Percentiles rank a stretch among this genome's conserved stretches.
Conservation (phyloP, 2,888 invertebrate genomes). For the Lydus trimaculatus region DNA sequence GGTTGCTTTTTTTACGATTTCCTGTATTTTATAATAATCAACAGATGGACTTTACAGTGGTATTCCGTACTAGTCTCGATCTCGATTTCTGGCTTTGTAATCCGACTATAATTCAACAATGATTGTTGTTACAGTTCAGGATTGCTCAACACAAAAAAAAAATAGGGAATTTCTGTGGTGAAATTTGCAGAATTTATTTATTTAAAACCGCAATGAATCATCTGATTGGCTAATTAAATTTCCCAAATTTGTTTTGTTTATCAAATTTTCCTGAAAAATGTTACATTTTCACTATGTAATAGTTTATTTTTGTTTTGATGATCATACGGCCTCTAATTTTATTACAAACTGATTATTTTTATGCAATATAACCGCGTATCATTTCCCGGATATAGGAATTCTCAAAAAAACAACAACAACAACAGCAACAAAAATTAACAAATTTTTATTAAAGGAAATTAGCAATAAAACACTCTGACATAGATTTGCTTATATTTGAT, state of each 20-base stretch:
- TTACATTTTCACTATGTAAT: constrained; percentile 22
- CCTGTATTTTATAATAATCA: constrained; percentile 16
- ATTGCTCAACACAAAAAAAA: too few relatives aligned
- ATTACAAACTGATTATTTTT: constrained; percentile 19
- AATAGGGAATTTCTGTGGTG: too few relatives aligned
- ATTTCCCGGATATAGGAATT: constrained; percentile 4
- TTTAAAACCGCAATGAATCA: constrained; percentile 22
- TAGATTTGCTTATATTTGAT: neutral
- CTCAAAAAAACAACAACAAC: too few relatives aligned
- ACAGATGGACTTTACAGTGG: constrained; percentile 8
- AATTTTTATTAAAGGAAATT: neutral
- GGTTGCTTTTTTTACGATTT: constrained; percentile 20
- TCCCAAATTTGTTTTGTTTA: constrained; percentile 15
- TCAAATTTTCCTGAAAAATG: constrained; percentile 23
- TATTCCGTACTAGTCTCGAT: constrained; percentile 1
- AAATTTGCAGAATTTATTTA: neutral
- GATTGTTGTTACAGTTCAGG: too few relatives aligned
- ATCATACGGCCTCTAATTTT: constrained; percentile 17
- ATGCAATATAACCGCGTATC: constrained; percentile 13
- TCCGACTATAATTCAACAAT: too few relatives aligned
- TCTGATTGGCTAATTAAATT: neutral
- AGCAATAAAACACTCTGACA: neutral
- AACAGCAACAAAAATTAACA: too few relatives aligned
- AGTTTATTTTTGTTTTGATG: constrained; percentile 26
- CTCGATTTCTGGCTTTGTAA: neutral